Evolutionary conservation across 2,888 invertebrate genomes (phyloP).

Genomic region (Dione juno): DNA sequence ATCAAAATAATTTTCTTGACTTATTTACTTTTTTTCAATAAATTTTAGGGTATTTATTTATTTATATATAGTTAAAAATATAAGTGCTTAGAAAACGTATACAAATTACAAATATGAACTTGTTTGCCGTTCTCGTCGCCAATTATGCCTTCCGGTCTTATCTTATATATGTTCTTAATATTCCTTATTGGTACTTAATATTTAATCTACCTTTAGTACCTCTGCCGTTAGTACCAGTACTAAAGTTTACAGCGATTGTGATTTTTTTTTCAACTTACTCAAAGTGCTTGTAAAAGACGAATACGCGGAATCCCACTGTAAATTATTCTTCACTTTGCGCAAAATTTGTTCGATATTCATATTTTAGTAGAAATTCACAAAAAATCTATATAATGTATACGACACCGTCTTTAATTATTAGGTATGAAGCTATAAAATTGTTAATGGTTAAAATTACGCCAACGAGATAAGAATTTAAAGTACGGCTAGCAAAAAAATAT

Average conservation of each 20-base stretch:
- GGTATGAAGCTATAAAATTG: not conserved
- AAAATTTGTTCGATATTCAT: slow-evolving; percentile 48
- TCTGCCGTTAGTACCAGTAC: not conserved
- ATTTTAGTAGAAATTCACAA: not conserved
- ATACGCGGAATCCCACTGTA: slow-evolving; percentile 44
- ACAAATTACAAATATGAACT: too few relatives aligned
- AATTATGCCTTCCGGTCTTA: too few relatives aligned
- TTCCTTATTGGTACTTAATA: too few relatives aligned
- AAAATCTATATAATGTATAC: not conserved
- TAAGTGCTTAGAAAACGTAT: too few relatives aligned
- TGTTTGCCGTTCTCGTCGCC: too few relatives aligned
- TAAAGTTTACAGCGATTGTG: not conserved
- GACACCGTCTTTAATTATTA: not conserved
- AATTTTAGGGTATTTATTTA: too few relatives aligned
- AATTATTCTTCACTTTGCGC: slow-evolving; percentile 45
- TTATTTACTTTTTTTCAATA: too few relatives aligned
- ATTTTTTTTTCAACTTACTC: slow-evolving; percentile 35
- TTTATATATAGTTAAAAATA: too few relatives aligned
- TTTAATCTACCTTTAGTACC: not conserved
- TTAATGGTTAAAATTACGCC: not conserved
- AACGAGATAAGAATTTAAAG: slow-evolving; percentile 17
- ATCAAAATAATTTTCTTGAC: too few relatives aligned
- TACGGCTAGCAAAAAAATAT: slow-evolving; percentile 22
- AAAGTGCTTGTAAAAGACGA: slow-evolving; percentile 46
- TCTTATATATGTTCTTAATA: too few relatives aligned